phyloP scores from a whole-genome alignment of 35 echinoderm and acorn worm genomes.

The Lytechinus pictus region DNA sequence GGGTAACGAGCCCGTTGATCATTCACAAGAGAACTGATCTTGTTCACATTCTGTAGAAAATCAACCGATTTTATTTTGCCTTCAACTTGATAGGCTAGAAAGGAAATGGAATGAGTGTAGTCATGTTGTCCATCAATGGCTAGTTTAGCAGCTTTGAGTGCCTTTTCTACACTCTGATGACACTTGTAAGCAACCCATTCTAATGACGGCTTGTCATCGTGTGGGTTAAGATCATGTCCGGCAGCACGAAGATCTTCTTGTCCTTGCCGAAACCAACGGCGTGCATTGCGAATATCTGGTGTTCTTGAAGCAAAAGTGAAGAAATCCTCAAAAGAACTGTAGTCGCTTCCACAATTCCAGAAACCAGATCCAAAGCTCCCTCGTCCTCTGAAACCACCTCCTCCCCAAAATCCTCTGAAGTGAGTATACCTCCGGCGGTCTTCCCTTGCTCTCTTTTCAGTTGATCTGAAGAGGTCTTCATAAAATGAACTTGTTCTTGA shows the following conservation, averaged over 20 bases:
- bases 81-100: not conserved
- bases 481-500: not conserved
- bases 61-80: not conserved
- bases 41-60: not conserved
- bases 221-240: not conserved
- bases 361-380: not conserved
- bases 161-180: conserved; percentile 37
- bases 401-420: not conserved
- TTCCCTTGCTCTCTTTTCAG: not conserved
- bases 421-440: conserved; percentile 35
- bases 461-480: not conserved
- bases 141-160: conserved; percentile 23
- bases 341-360: not conserved
- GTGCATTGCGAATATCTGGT: conserved; percentile 51
- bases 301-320: not conserved
- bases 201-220: conserved; percentile 9
- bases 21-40: not conserved
- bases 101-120: not conserved
- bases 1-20: not conserved
- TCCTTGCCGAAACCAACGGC: conserved; percentile 63
- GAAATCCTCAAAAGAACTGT: no score
- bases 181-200: conserved; percentile 44
- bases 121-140: not conserved
- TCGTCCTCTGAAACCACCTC: not conserved
- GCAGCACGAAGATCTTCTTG: conserved; percentile 33